These are phyloP conservation scores for Ctenomys sociabilis DNA, from an alignment of 2,113 vertebrate genomes.

Conservation along the genomic window DNA sequence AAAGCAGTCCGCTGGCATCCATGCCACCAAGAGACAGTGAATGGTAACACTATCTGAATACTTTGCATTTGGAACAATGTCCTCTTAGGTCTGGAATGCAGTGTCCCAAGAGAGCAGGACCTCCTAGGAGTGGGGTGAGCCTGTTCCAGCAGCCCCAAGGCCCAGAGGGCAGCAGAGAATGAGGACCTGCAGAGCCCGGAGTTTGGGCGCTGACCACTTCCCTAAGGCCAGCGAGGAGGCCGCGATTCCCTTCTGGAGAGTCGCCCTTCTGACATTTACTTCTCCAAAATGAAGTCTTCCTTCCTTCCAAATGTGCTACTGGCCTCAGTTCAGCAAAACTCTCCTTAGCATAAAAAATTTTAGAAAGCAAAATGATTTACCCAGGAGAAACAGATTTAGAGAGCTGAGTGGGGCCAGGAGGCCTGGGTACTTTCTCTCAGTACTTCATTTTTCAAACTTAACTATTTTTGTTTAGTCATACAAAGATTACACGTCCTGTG, in stretches of 20 bases:
- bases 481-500: neutral
- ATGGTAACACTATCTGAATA: neutral
- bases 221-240: constrained; percentile 2
- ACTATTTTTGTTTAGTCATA: neutral
- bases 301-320: constrained; percentile 75
- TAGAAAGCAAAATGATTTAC: constrained; percentile 53
- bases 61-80: neutral
- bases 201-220: neutral
- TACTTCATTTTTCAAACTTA: neutral
- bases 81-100: neutral
- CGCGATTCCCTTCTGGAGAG: constrained; percentile 49
- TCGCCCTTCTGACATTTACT: constrained; percentile 81
- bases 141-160: neutral
- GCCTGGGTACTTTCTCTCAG: neutral
- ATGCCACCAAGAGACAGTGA: neutral
- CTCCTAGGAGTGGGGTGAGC: neutral
- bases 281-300: constrained; percentile 80
- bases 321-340: constrained; percentile 70
- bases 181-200: neutral
- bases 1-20: neutral
- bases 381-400: neutral
- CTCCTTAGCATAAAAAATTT: constrained; percentile 72
- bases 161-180: neutral
- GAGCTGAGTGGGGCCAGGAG: neutral
- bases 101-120: neutral